These are phyloP conservation scores for Phylloscopus collybita DNA, from an alignment of 2,797 vertebrate species.

Conservation along the genomic window DNA sequence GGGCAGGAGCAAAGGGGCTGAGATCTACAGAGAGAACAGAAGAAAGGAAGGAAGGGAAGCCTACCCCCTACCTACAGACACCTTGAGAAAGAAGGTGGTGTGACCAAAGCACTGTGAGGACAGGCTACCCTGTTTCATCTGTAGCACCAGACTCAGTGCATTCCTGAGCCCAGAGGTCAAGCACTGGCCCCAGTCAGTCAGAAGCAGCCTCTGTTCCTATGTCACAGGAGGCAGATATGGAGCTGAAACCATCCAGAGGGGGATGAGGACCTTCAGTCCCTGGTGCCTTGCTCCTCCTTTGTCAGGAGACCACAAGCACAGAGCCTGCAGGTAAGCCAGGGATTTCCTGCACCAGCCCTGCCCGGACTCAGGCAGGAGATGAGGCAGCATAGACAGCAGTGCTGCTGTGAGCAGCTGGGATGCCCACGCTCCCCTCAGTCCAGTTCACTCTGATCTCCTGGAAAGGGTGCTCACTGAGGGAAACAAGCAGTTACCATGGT, in stretches of 20 bases:
- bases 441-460: not conserved
- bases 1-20: conserved; percentile 69
- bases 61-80: not conserved
- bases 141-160: not conserved
- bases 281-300: not conserved
- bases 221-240: not conserved
- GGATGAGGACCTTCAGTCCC: not conserved
- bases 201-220: not conserved
- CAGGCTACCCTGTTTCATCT: not conserved
- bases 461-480: not conserved
- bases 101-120: not conserved
- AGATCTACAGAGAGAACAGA: not conserved
- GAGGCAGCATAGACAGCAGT: not conserved
- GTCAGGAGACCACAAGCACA: not conserved
- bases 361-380: rapidly evolving
- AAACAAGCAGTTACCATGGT: conserved; percentile 24
- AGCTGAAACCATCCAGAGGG: not conserved
- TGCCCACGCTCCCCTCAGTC: not conserved
- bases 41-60: not conserved
- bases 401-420: not conserved
- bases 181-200: not conserved
- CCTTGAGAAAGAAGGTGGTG: not conserved
- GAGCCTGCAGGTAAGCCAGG: not conserved
- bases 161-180: not conserved
- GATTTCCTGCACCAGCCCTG: not conserved